Percentiles rank a stretch among this genome's conserved stretches.
phyloP scores from a whole-genome alignment of 2,113 vertebrate species.

The Vicugna pacos region DNA sequence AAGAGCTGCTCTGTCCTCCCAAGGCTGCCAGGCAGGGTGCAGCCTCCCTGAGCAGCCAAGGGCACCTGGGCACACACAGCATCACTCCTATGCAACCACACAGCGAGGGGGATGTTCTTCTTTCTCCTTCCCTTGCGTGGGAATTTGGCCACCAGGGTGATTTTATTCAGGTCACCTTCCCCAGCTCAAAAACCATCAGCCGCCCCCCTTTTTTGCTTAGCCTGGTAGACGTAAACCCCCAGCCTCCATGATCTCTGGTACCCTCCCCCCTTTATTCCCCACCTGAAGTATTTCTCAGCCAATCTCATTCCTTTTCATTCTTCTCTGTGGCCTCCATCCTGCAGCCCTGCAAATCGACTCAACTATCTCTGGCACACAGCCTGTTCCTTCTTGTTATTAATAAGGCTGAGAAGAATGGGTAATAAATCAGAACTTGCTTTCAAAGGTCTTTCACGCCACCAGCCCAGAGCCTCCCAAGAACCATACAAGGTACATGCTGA shows the following conservation, averaged over 20 bases:
- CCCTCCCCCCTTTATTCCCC: background rate
- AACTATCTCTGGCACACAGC: slow-evolving; percentile 24
- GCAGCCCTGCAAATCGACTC: slow-evolving; percentile 40
- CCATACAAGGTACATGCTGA: background rate
- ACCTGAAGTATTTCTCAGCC: slow-evolving; percentile 7
- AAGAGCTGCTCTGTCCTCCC: background rate
- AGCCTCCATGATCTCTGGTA: background rate
- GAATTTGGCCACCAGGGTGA: background rate
- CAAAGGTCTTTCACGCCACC: background rate
- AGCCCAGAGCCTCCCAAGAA: background rate
- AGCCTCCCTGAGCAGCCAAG: background rate
- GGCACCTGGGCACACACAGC: background rate
- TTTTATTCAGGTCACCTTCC: slow-evolving; percentile 27
- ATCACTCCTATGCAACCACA: background rate
- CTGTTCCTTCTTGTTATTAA: slow-evolving; percentile 59
- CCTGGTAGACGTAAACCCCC: background rate
- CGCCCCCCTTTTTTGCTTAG: background rate
- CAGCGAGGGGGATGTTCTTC: too few relatives aligned
- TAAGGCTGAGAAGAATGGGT: slow-evolving; percentile 55
- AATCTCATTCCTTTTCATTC: slow-evolving; percentile 27
- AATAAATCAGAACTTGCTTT: slow-evolving; percentile 53
- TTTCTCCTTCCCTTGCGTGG: background rate
- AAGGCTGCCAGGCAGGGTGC: background rate
- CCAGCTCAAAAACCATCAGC: background rate
- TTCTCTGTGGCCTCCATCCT: slow-evolving; percentile 10